Conservation (phyloP, 37 sponge, comb jelly and placozoan genomes). For the Amphimedon queenslandica region DNA sequence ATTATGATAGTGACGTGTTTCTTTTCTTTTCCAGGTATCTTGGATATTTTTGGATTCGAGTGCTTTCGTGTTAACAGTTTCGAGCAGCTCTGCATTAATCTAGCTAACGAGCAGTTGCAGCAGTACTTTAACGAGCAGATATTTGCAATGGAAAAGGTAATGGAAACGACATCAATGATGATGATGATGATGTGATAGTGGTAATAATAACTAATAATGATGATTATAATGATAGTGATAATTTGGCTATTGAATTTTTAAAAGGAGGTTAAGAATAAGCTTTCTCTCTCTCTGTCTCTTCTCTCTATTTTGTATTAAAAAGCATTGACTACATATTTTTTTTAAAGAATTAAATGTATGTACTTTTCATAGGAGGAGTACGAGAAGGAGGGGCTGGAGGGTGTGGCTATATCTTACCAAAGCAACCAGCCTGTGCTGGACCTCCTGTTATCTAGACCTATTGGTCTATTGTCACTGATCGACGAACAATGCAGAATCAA, state of each 20-base stretch:
- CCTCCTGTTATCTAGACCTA: slow-evolving; percentile 59
- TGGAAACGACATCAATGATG: not conserved
- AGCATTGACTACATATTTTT: not conserved
- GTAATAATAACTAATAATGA: not conserved
- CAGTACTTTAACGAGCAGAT: slow-evolving; percentile 82
- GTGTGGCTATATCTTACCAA: slow-evolving; percentile 45
- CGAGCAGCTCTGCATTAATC: slow-evolving; percentile 88
- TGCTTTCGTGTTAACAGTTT: slow-evolving; percentile 64
- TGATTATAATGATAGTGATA: not conserved
- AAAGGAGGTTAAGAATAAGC: not conserved
- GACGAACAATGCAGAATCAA: slow-evolving; percentile 76
- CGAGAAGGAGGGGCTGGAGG: slow-evolving; percentile 66
- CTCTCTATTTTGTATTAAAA: no score
- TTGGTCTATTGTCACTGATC: slow-evolving; percentile 70
- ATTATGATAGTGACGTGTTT: not conserved
- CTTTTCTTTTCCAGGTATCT: slow-evolving; percentile 39
- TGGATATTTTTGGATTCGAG: slow-evolving; percentile 88
- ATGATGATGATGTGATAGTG: no score
- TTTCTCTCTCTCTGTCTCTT: no score
- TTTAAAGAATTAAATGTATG: slow-evolving; percentile 2
- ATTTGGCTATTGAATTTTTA: not conserved
- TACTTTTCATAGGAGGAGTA: slow-evolving; percentile 40
- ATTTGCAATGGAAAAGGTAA: slow-evolving; percentile 84
- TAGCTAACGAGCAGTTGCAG: slow-evolving; percentile 92
- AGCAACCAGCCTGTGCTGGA: slow-evolving; percentile 71